Percentiles rank a stretch among this genome's conserved stretches.
phyloP scores from a whole-genome alignment of 2,113 vertebrate species.

The Leptocoma aspasia region DNA sequence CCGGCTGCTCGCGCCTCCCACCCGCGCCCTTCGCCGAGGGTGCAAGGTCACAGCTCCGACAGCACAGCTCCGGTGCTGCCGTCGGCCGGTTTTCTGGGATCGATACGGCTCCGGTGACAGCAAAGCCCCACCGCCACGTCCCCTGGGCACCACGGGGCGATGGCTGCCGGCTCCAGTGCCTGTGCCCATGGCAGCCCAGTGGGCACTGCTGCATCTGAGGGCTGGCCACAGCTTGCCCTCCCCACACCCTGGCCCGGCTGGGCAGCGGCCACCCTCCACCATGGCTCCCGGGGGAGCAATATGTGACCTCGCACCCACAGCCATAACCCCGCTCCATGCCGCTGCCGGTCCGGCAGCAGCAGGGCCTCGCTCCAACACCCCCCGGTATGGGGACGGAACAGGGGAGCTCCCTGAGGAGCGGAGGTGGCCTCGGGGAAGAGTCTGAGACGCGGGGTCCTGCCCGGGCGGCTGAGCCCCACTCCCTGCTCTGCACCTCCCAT shows the following conservation, averaged over 20 bases:
- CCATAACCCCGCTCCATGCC: neutral
- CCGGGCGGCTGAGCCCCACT: rapidly evolving
- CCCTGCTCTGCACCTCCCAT: neutral
- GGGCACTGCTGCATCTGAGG: rapidly evolving
- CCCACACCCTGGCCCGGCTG: rapidly evolving
- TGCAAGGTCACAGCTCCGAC: slow-evolving; percentile 46
- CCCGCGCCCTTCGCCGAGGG: slow-evolving; percentile 7
- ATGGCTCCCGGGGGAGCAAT: rapidly evolving
- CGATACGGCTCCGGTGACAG: slow-evolving; percentile 28
- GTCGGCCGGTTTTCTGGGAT: slow-evolving; percentile 31
- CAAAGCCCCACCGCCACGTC: neutral
- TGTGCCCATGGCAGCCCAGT: rapidly evolving
- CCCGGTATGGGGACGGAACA: neutral
- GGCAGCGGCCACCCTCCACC: neutral
- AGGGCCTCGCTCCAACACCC: neutral
- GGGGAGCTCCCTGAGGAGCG: neutral
- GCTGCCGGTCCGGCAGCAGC: neutral
- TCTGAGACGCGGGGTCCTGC: neutral
- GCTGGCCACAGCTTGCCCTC: neutral
- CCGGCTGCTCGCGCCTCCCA: neutral
- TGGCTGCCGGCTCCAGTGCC: neutral
- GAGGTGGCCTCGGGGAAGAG: too few relatives aligned
- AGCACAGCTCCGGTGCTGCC: neutral
- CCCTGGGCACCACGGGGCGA: neutral
- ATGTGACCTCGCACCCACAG: neutral